A percentile compares a stretch with the other conserved stretches of the same genome.
Conservation (phyloP, 2,888 invertebrate genomes). For the Sclerodermus sp. region DNA sequence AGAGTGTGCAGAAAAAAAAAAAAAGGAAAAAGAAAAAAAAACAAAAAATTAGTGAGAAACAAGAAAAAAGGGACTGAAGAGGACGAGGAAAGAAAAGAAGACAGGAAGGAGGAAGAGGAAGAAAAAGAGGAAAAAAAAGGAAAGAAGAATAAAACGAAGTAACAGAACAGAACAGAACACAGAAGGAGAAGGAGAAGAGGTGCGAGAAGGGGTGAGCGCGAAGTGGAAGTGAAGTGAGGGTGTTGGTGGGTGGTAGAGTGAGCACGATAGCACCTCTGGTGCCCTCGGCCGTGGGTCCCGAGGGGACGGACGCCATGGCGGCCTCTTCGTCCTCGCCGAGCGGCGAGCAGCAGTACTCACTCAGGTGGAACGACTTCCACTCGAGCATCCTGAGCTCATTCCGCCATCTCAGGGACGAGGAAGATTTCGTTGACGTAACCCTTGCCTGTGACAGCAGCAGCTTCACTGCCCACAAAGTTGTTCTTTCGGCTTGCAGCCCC, state of each 20-base stretch:
- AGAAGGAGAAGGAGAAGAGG: constrained; percentile 15
- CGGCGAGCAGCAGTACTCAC: constrained; percentile 84
- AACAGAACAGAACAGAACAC: constrained; percentile 14
- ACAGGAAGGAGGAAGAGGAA: neutral
- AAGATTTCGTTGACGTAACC: constrained; percentile 92
- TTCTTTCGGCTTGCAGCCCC: constrained; percentile 90
- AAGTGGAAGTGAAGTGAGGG: constrained; percentile 24
- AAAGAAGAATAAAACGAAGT: neutral
- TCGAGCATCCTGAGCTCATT: constrained; percentile 88
- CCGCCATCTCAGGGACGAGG: constrained; percentile 83
- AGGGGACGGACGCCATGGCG: constrained; percentile 57
- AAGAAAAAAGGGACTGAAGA: too few relatives aligned
- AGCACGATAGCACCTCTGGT: constrained; percentile 58
- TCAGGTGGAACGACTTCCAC: constrained; percentile 94
- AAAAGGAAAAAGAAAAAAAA: too few relatives aligned
- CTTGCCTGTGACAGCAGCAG: constrained; percentile 88
- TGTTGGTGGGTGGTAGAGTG: constrained; percentile 34
- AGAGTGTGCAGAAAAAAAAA: too few relatives aligned
- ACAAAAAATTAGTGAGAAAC: too few relatives aligned
- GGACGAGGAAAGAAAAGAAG: too few relatives aligned
- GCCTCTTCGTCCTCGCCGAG: constrained; percentile 55
- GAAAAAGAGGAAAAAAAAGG: constrained; percentile 1
- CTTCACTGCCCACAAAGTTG: constrained; percentile 88
- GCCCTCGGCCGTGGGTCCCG: constrained; percentile 59
- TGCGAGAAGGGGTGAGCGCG: constrained; percentile 36